Percentiles rank a stretch among this genome's conserved stretches.
phyloP scores from a whole-genome alignment of 2,113 vertebrate species.

The Pseudolaguvia tuberculata region DNA sequence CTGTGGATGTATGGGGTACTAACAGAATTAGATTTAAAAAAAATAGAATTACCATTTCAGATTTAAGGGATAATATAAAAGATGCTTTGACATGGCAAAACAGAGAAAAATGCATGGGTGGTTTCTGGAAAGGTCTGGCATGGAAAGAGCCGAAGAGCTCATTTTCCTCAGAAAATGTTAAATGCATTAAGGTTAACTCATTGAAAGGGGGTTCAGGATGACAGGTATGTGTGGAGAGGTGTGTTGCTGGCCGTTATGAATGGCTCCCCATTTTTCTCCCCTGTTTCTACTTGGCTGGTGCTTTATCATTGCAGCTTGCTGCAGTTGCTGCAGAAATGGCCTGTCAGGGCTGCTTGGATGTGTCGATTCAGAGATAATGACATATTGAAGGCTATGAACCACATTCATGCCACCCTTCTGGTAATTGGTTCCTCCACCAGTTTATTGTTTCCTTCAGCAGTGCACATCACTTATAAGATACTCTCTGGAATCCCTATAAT shows the following conservation, averaged over 20 bases:
- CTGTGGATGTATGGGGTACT: constrained; percentile 59
- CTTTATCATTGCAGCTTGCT: constrained; percentile 48
- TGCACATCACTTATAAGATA: constrained; percentile 45
- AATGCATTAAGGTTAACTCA: constrained; percentile 44
- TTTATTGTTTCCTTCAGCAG: constrained; percentile 52
- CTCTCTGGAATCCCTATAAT: too few relatives aligned
- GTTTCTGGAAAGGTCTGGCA: constrained; percentile 13
- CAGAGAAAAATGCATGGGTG: not conserved
- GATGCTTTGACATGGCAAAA: constrained; percentile 3
- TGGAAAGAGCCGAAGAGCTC: constrained; percentile 21
- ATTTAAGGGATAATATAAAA: constrained; percentile 59
- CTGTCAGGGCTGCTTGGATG: constrained; percentile 51
- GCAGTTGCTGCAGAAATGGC: constrained; percentile 46
- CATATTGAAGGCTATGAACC: constrained; percentile 53
- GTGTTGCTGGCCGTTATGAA: constrained; percentile 43
- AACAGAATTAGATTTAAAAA: constrained; percentile 72
- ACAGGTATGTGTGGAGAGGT: constrained; percentile 24
- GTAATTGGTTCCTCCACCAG: constrained; percentile 53
- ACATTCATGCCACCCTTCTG: constrained; percentile 46
- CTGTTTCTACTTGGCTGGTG: constrained; percentile 32
- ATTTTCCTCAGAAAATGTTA: constrained; percentile 44
- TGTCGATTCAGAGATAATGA: constrained; percentile 57
- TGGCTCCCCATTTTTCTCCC: constrained; percentile 42
- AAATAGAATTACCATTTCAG: constrained; percentile 70
- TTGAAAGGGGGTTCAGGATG: constrained; percentile 25